These are phyloP conservation scores for Nasonia longicornis DNA, from an alignment of 1,140 invertebrate species.

Conservation along the genomic window DNA sequence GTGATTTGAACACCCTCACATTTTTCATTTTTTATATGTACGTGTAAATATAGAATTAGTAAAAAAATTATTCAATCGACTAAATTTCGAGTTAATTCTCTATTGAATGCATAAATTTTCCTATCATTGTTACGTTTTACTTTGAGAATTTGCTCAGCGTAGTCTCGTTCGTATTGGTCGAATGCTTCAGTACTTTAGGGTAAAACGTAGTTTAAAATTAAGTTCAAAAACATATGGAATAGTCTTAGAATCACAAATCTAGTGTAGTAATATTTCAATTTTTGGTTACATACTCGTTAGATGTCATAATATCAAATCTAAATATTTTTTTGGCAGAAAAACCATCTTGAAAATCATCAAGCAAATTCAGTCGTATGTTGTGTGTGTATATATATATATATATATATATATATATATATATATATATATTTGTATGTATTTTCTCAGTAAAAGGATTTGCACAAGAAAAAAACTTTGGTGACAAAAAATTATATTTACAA, in stretches of 20 bases:
- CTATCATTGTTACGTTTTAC: slow-evolving; percentile 15
- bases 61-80: slow-evolving; percentile 34
- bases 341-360: slow-evolving; percentile 3
- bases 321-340: slow-evolving; percentile 21
- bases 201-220: background rate
- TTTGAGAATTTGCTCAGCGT: slow-evolving; percentile 23
- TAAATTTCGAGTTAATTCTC: slow-evolving; percentile 9
- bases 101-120: background rate
- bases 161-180: slow-evolving; percentile 31
- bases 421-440: background rate
- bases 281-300: background rate
- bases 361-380: slow-evolving; percentile 5
- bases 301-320: background rate
- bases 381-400: background rate
- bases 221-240: slow-evolving; percentile 14
- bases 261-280: slow-evolving; percentile 6
- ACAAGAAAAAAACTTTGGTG: background rate
- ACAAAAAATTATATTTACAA: slow-evolving; percentile 22
- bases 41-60: slow-evolving; percentile 44
- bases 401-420: too few species aligned
- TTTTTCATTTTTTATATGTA: slow-evolving; percentile 30
- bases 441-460: background rate
- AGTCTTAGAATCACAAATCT: slow-evolving; percentile 17
- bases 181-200: slow-evolving; percentile 8
- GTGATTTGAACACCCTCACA: slow-evolving; percentile 23